Evolutionary conservation across 1,140 invertebrate species (phyloP).

Genomic region (Apis florea): DNA sequence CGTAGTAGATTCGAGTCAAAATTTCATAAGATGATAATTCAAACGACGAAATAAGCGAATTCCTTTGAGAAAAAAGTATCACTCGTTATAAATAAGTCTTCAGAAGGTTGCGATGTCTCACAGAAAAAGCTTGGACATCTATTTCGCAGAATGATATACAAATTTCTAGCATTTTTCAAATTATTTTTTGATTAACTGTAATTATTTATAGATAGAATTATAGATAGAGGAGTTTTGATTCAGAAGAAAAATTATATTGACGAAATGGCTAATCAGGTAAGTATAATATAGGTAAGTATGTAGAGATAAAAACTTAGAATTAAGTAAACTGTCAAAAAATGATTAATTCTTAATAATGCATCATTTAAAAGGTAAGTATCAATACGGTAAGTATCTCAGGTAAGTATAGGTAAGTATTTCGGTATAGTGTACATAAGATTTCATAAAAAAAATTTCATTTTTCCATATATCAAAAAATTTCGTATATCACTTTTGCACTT

Average conservation of each 20-base stretch:
- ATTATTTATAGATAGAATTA: neutral
- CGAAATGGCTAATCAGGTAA: too few species aligned
- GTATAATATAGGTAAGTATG: too few species aligned
- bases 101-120: neutral
- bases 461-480: too few species aligned
- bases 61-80: neutral
- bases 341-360: too few species aligned
- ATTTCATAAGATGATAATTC: slow-evolving; percentile 27
- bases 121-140: neutral
- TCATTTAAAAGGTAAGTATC: too few species aligned
- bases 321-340: too few species aligned
- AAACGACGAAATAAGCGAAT: slow-evolving; percentile 6
- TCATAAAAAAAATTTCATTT: too few species aligned
- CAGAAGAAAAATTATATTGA: accelerated
- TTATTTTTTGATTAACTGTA: neutral
- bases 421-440: too few species aligned
- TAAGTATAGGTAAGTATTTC: too few species aligned
- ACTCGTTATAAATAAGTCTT: slow-evolving; percentile 24
- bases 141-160: neutral
- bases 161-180: neutral
- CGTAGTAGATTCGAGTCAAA: slow-evolving; percentile 36
- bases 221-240: neutral
- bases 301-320: too few species aligned
- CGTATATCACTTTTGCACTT: too few species aligned
- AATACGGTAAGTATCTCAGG: too few species aligned